These are phyloP conservation scores for Grammomys dolichurus DNA, from an alignment of 2,113 vertebrate species.

Conservation along the genomic window DNA sequence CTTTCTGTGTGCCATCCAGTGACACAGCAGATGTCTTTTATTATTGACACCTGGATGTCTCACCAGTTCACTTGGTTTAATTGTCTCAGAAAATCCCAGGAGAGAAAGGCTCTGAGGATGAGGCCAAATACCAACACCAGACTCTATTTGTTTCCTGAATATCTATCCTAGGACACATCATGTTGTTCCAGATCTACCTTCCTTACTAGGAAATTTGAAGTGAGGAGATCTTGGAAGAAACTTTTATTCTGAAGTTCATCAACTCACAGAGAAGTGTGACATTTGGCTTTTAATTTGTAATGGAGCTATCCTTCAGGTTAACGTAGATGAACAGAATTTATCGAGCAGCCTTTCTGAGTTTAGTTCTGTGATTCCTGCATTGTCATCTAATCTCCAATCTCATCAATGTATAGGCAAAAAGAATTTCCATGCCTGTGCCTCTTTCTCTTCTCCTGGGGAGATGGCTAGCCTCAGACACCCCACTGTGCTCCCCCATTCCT, in stretches of 20 bases:
- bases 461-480: background rate
- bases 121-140: background rate
- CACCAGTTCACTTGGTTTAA: background rate
- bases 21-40: background rate
- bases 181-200: background rate
- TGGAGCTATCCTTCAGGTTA: background rate
- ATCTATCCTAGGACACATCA: background rate
- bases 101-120: background rate
- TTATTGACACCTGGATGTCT: background rate
- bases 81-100: background rate
- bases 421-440: background rate
- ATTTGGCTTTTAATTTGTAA: background rate
- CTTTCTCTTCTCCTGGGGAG: background rate
- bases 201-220: background rate
- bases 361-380: slow-evolving; percentile 5
- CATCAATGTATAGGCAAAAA: background rate
- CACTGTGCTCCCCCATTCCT: background rate
- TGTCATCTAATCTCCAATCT: background rate
- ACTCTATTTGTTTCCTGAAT: background rate
- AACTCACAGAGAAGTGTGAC: background rate
- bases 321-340: background rate
- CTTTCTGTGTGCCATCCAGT: background rate
- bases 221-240: background rate
- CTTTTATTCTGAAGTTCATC: slow-evolving; percentile 21
- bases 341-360: background rate